Base-by-base conservation (phyloP, 2,888 invertebrate species). In the Cheilosia urbana region DNA sequence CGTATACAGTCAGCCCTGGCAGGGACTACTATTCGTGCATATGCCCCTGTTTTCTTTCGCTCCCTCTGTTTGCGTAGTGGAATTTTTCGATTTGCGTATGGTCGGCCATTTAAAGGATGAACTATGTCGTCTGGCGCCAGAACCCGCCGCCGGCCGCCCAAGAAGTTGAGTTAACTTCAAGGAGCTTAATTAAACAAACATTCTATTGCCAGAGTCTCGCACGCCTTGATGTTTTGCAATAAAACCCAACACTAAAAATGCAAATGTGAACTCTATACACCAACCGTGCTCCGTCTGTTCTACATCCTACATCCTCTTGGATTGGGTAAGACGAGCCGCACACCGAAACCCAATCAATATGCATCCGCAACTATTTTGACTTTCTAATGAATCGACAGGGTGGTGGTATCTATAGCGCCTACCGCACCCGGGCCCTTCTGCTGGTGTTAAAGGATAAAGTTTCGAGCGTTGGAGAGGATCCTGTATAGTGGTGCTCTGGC, bases 401-500 rank as follows among this genome's bases (percentile, higher is more conserved):
- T 47, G 47, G 9, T 7, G 19, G 47, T 47, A 51, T 51, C 51
- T 15, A 51, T 51, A 19, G 9, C 47, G 17, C 17, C 47, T 47
- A 9, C 19, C n/a, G 19, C 17, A 27, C 51, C 58, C 21, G 34
- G 58, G 45, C 57, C 75, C 58, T 69, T 66, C 53, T 65, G 71
- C 53, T 65, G 75, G 84, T 71, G 80, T 71, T 80, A 80, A 80
- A 84, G 84, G 84, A 84, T 84, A 84, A 84, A 84, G 84, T 84
- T 84, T 76, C 71, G 58, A 76, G 9, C 80, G 62, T 66, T 80
- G 71, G 76, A 84, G 75, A 51, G 75, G 66, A 84, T 80, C 30
- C 79, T 69, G 45, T 69, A 63, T 69, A 63, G 75, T 75, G 82
- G 42, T 17, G 65, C 53, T 49, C 49, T 45, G 51, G 51, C 73